Evolutionary conservation across 2,888 invertebrate genomes (phyloP), one percentile per base, ranked within the genome.

Genomic region (Luperina testacea): DNA sequence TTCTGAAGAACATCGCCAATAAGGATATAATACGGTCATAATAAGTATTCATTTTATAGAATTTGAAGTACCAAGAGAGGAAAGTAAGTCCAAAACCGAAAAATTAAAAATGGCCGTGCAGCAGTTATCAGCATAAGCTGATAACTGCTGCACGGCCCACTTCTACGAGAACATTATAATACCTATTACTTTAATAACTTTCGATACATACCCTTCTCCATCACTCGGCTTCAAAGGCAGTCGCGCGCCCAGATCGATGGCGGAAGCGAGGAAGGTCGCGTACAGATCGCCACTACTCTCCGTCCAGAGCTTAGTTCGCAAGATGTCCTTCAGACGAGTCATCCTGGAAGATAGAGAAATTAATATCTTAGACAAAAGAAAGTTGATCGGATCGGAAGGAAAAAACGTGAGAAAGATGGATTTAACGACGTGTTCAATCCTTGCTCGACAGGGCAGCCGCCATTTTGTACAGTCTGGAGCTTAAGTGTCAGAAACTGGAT

Each of bases 191-290:
- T 59, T n/a, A 59, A n/a, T 59, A n/a, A 59, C n/a, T 57, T 57
- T 7, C 2, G n/a, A 32, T 1, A 70, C 93, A 83, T 95, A 98
- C 99, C 99, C 99, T 96, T 99, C 99, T 67, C 98, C 98, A 91
- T 99, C 98, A 84, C 97, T 98, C 0, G 99, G 99, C 90, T 98
- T 97, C 69, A 98, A 92, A 0, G 99, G 99, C 81, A 98, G 94
- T 61, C 99, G 97, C 0, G 98, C 99, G 2, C 99, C 99, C 89
- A 98, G 96, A 90, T 98, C 98, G 11, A 99, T 97, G 1, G 99
- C 98, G 0, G 99, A 98, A 27, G 98, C 98, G 88, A 99, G 96
- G 92, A 98, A 99, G 0, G 99, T 98, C 11, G 99, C 97, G 92
- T 98, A 98, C 72, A 99, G 93, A 92, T 98, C 98, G 53, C 97